Evolutionary conservation across 2,113 vertebrate species (phyloP).

Genomic region (Chloroceryle aenea): DNA sequence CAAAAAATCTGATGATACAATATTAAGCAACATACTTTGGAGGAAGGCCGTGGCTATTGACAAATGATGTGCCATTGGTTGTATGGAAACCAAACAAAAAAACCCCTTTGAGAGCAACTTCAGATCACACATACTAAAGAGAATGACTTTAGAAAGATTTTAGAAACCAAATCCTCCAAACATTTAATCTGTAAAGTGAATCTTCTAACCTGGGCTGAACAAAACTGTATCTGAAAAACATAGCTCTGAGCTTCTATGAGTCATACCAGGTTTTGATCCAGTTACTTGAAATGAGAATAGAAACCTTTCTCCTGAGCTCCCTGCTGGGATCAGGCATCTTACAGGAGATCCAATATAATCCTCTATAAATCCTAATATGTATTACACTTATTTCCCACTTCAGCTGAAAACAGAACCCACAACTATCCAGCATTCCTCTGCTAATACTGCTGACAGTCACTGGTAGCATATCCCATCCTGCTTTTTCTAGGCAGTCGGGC

Average conservation of each 20-base stretch:
- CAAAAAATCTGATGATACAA: rapidly evolving
- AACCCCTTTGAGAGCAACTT: not conserved
- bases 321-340: not conserved
- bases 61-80: not conserved
- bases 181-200: not conserved
- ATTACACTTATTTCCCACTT: not conserved
- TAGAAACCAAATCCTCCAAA: not conserved
- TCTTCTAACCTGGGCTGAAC: not conserved
- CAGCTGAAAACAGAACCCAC: not conserved
- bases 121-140: not conserved
- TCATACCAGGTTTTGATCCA: not conserved
- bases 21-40: not conserved
- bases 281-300: not conserved
- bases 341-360: not conserved
- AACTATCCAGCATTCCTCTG: not conserved
- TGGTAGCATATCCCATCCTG: not conserved
- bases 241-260: not conserved
- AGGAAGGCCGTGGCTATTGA: not conserved
- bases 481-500: not conserved
- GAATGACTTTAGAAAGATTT: not conserved
- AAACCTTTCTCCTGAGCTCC: not conserved
- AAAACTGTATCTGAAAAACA: not conserved
- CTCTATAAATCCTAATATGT: not conserved
- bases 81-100: not conserved
- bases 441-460: not conserved